Conservation (phyloP, 2,888 invertebrate species). For the Unio delphinus region DNA sequence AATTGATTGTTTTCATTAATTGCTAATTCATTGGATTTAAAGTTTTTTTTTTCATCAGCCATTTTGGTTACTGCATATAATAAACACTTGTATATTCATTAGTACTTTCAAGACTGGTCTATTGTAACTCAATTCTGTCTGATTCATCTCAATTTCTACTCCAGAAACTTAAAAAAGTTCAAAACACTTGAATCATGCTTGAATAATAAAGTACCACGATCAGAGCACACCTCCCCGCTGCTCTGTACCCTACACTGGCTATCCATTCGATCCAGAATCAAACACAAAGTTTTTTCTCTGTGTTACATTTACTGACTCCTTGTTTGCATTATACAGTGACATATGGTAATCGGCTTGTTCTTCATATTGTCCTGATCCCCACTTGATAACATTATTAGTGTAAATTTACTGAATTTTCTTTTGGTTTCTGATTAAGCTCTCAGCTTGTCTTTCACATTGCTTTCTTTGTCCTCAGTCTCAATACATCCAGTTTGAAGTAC, state of each 20-base stretch:
- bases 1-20: constrained; percentile 8
- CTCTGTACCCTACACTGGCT: too few species aligned
- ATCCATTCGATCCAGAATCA: too few species aligned
- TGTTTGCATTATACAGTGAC: constrained; percentile 11
- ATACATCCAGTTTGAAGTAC: constrained; percentile 16
- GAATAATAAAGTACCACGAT: too few species aligned
- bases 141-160: too few species aligned
- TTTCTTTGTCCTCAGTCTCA: constrained; percentile 21
- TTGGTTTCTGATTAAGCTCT: constrained; percentile 6
- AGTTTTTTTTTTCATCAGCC: constrained; percentile 8
- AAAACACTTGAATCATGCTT: too few species aligned
- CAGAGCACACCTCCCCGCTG: too few species aligned
- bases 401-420: constrained; percentile 8
- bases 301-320: background rate
- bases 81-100: too few species aligned
- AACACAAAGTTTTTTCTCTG: too few species aligned
- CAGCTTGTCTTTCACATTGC: constrained; percentile 9
- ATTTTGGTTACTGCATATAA: constrained; percentile 9
- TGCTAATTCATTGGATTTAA: constrained; percentile 12
- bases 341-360: constrained; percentile 2
- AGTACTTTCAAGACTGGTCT: too few species aligned
- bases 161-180: too few species aligned
- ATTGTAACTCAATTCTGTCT: too few species aligned
- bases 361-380: too few species aligned
- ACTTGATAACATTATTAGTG: constrained; percentile 7